A percentile compares a stretch with the other conserved stretches of the same genome.
phyloP scores from a whole-genome alignment of 2,888 invertebrate genomes.

The Dynastes tityus region DNA sequence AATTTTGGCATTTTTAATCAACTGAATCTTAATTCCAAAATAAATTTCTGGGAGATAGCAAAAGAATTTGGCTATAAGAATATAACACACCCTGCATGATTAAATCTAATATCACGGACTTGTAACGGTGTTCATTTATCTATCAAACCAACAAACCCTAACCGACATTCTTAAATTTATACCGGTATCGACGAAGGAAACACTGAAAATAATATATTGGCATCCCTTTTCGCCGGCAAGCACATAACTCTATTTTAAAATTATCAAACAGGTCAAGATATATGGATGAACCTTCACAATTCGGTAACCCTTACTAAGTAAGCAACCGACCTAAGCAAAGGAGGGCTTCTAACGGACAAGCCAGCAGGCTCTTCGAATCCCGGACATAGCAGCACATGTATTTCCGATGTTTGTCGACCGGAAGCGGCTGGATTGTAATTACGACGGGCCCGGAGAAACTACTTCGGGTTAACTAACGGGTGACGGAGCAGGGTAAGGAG shows the following conservation, averaged over 20 bases:
- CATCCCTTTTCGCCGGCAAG: not conserved
- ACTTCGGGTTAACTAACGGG: not conserved
- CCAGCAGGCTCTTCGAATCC: not conserved
- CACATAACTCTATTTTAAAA: slow-evolving; percentile 33
- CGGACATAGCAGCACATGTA: slow-evolving; percentile 2
- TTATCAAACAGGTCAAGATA: slow-evolving; percentile 25
- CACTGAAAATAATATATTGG: slow-evolving; percentile 31
- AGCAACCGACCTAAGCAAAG: not conserved
- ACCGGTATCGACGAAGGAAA: not conserved
- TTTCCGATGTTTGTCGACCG: slow-evolving; percentile 23
- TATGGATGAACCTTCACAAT: slow-evolving; percentile 7
- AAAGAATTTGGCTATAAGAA: no score
- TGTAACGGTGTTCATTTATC: not conserved
- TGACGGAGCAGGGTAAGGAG: no score
- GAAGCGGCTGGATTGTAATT: slow-evolving; percentile 3
- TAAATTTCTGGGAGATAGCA: no score
- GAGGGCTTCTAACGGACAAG: not conserved
- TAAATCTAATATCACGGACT: no score
- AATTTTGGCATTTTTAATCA: no score
- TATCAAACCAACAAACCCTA: slow-evolving; percentile 6
- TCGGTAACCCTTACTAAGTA: not conserved
- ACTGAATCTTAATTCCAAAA: no score
- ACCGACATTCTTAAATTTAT: slow-evolving; percentile 16
- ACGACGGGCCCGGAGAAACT: slow-evolving; percentile 2
- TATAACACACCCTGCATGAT: no score